phyloP scores from a whole-genome alignment of 2,113 vertebrate genomes.

The Hydrochoerus hydrochaeris region DNA sequence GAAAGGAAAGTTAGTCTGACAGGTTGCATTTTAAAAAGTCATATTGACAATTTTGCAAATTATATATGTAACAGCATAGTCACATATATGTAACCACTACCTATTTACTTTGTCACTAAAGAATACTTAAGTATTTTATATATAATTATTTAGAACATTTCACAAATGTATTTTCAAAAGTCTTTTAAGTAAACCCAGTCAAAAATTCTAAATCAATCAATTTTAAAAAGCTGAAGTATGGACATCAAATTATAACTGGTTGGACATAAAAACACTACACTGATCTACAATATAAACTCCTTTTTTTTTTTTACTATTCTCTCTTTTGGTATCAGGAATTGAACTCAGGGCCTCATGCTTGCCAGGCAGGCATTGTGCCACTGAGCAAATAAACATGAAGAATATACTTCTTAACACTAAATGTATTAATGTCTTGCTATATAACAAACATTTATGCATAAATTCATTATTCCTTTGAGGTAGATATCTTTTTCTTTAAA shows the following conservation, averaged over 20 bases:
- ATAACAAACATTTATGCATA: neutral
- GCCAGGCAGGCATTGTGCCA: too few species aligned
- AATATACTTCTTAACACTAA: too few species aligned
- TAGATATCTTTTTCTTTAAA: neutral
- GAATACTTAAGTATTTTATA: neutral
- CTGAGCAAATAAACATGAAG: too few species aligned
- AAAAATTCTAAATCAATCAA: neutral
- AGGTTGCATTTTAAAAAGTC: neutral
- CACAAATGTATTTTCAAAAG: neutral
- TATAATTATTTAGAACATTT: neutral
- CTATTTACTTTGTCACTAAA: neutral
- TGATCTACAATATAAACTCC: neutral
- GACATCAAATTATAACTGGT: neutral
- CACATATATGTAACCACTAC: neutral
- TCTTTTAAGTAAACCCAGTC: neutral
- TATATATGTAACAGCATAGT: neutral
- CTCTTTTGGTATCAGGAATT: too few species aligned
- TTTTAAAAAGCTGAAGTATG: neutral
- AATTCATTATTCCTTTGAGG: constrained; percentile 38
- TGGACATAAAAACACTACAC: neutral
- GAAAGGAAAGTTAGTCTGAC: neutral
- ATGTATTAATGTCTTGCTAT: constrained; percentile 31
- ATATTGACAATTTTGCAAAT: neutral
- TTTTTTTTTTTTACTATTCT: too few species aligned
- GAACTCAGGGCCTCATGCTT: too few species aligned